These are phyloP conservation scores for Eudorcas thomsonii DNA, from an alignment of 2,113 vertebrate species.

Conservation along the genomic window DNA sequence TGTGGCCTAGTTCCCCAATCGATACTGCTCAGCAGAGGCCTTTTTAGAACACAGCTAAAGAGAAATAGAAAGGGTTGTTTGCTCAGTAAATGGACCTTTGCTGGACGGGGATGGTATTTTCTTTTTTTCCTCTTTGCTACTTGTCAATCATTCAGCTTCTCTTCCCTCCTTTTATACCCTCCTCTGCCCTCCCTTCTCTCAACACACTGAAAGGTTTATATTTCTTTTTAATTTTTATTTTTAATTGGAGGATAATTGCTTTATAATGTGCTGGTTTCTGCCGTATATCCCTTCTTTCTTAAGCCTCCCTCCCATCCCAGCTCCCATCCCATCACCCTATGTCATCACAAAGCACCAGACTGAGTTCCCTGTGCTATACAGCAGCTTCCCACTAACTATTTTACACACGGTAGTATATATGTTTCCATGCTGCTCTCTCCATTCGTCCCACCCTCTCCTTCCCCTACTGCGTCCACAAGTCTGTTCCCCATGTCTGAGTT, in stretches of 20 bases:
- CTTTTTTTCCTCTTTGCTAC: neutral
- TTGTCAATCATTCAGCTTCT: neutral
- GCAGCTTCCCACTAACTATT: neutral
- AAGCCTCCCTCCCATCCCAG: neutral
- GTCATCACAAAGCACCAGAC: neutral
- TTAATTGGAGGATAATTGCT: neutral
- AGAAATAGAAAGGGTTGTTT: neutral
- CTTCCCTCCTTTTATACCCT: no score
- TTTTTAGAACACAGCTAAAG: slow-evolving; percentile 36
- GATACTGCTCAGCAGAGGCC: slow-evolving; percentile 42
- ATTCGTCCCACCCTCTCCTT: neutral
- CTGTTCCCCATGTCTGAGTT: neutral
- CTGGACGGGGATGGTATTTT: neutral
- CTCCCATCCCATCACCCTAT: neutral
- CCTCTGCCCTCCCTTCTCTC: neutral
- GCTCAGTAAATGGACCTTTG: slow-evolving; percentile 23
- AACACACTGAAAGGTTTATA: neutral
- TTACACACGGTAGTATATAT: neutral
- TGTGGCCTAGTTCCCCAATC: neutral
- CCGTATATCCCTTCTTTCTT: neutral
- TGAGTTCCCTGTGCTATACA: neutral
- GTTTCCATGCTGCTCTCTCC: neutral
- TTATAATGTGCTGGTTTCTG: neutral
- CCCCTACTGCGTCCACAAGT: neutral
- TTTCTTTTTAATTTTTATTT: neutral